phyloP scores from a whole-genome alignment of 1,140 invertebrate genomes.

The Fopius arisanus region DNA sequence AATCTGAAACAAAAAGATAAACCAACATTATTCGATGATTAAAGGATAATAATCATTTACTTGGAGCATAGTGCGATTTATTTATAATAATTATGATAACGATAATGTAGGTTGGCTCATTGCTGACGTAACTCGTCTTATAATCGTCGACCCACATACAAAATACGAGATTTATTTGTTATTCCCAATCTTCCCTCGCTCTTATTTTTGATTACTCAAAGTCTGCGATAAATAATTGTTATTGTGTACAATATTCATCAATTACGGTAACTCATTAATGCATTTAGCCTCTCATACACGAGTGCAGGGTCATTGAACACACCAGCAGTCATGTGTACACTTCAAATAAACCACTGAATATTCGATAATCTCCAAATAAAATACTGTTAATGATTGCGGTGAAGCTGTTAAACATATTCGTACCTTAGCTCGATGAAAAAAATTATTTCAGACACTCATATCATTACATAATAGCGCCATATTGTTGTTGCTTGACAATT shows the following conservation, averaged over 20 bases:
- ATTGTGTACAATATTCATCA: not conserved
- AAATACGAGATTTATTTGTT: slow-evolving; percentile 45
- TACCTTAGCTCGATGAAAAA: too few relatives aligned
- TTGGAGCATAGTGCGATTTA: slow-evolving; percentile 61
- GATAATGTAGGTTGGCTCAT: slow-evolving; percentile 38
- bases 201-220: slow-evolving; percentile 46
- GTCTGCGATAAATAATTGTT: slow-evolving; percentile 47
- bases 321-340: slow-evolving; percentile 2
- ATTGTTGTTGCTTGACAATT: too few relatives aligned
- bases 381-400: too few relatives aligned
- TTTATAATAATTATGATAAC: slow-evolving; percentile 57
- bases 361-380: too few relatives aligned
- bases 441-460: too few relatives aligned
- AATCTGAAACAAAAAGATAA: slow-evolving; percentile 46
- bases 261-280: not conserved
- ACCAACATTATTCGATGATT: slow-evolving; percentile 12
- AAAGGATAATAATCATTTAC: slow-evolving; percentile 44
- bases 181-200: not conserved
- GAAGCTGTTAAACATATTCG: too few relatives aligned
- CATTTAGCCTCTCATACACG: not conserved
- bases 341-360: not conserved
- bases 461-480: too few relatives aligned
- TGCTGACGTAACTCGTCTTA: slow-evolving; percentile 23
- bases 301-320: not conserved
- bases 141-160: slow-evolving; percentile 45